Base-by-base conservation (phyloP, 1,140 invertebrate species). In the Pantala flavescens region DNA sequence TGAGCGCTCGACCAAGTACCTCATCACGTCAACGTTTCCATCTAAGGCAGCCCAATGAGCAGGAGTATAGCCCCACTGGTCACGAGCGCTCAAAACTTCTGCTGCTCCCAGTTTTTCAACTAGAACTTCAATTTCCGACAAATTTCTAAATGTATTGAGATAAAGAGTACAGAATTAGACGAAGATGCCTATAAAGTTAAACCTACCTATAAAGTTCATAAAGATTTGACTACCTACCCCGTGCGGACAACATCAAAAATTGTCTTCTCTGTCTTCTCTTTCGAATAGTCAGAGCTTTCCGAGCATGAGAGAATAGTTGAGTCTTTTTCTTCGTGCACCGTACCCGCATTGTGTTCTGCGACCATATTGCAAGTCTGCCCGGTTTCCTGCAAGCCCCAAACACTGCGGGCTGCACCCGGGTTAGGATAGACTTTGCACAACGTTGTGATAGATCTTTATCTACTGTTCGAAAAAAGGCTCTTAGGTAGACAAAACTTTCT, bases 31-130 rank as follows among this genome's bases (percentile, higher is more conserved):
- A 16, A 92, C 88, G 78, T 92, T 92, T 19, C 94, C 94, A 80
- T 95, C 93, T 11, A 96, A 82, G 24, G 93, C 93, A 14, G 92
- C 93, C 94, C 94, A 96, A 82, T 96, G 94, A 14, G 93, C 93
- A 3, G 93, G 92, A 0, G 94, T 96, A 81, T 96, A 95, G 21
- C 94, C 94, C 85, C 95, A 94, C 79, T 94, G 91, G 82, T 96
- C 94, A 42, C 93, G 85, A 0, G 90, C 89, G 72, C 88, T 88
- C 24, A 94, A 80, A 72, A 90, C 87, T 82, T 89, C 90, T 9
- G 88, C 83, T 7, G 49, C 43, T 0, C 91, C 91, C 9, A 88
- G 84, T 80, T 92, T 92, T 77, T 93, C 91, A 10, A 93, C 90
- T 19, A 92, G 82, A 70, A 88, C 86, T 80, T 93, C 91, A 36